A percentile compares a stretch with the other conserved stretches of the same genome.
phyloP scores from a whole-genome alignment of 1,140 invertebrate species.

The Bicyclus anynana region DNA sequence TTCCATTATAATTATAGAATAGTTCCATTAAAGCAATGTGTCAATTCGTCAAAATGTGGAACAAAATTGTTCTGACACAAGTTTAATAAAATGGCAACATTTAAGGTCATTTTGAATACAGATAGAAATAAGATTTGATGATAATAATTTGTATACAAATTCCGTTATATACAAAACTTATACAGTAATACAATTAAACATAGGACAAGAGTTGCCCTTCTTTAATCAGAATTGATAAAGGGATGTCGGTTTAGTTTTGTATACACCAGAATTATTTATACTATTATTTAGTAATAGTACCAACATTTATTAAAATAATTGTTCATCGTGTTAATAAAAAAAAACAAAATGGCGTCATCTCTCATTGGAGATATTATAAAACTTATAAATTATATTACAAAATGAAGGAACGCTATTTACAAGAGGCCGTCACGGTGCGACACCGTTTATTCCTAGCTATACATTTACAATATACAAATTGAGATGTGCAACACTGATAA shows the following conservation, averaged over 20 bases:
- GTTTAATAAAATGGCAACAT: slow-evolving; percentile 27
- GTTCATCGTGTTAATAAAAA: slow-evolving; percentile 7
- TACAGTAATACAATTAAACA: slow-evolving; percentile 1
- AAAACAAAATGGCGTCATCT: slow-evolving; percentile 20
- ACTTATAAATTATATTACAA: slow-evolving; percentile 32
- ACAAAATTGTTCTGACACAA: slow-evolving; percentile 11
- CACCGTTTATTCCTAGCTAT: slow-evolving; percentile 43
- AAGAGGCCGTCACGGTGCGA: slow-evolving; percentile 44
- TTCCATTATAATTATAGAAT: slow-evolving; percentile 4
- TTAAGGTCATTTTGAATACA: slow-evolving; percentile 5
- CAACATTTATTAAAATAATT: slow-evolving; percentile 14
- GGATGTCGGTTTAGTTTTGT: not conserved
- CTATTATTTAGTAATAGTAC: slow-evolving; percentile 19
- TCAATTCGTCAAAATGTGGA: not conserved
- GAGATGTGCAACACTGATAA: slow-evolving; percentile 19
- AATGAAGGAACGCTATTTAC: slow-evolving; percentile 57
- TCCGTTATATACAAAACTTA: not conserved
- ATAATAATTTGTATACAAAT: not conserved
- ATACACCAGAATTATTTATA: slow-evolving; percentile 8
- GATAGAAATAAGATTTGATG: not conserved
- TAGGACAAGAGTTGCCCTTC: too few relatives aligned
- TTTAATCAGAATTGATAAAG: too few relatives aligned
- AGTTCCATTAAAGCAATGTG: too few relatives aligned
- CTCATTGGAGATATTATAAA: slow-evolving; percentile 22
- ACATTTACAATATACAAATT: slow-evolving; percentile 55